Percentiles rank a stretch among this genome's conserved stretches.
These are phyloP conservation scores for Schizaphis graminum DNA, from an alignment of 2,888 invertebrate genomes.

Conservation along the genomic window DNA sequence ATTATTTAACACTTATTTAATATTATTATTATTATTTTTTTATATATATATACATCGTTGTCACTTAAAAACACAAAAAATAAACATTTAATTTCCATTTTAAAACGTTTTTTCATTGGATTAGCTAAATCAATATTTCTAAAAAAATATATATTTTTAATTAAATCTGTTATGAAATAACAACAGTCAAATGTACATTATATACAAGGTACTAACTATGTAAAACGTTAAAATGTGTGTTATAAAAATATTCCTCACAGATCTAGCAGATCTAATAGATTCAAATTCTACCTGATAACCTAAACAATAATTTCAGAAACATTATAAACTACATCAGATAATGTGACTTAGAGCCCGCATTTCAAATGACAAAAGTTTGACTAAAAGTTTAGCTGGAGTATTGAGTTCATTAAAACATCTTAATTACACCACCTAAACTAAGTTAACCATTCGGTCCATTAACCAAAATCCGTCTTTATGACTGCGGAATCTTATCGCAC, in stretches of 20 bases:
- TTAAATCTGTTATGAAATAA: neutral
- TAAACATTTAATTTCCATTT: neutral
- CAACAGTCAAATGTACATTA: neutral
- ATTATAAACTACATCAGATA: constrained; percentile 44
- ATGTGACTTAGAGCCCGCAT: constrained; percentile 49
- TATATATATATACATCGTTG: no score
- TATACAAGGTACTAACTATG: neutral
- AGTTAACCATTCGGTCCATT: constrained; percentile 62
- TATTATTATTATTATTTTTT: neutral
- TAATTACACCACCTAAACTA: constrained; percentile 59
- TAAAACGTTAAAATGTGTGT: neutral
- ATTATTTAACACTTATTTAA: constrained; percentile 7
- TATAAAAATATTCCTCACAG: neutral
- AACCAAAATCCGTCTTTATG: constrained; percentile 63
- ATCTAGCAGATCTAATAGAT: neutral
- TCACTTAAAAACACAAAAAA: neutral
- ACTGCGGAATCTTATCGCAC: constrained; percentile 47
- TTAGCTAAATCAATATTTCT: neutral
- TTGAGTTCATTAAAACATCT: constrained; percentile 63
- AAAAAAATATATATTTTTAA: neutral
- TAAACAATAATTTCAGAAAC: constrained; percentile 52
- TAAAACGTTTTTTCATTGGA: neutral
- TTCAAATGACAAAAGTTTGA: constrained; percentile 61
- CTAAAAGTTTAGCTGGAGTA: constrained; percentile 52
- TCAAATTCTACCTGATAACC: constrained; percentile 15